Evolutionary conservation across 2,888 invertebrate genomes (phyloP), one percentile per base, ranked within the genome.

Genomic region (Calameuta pallipes): DNA sequence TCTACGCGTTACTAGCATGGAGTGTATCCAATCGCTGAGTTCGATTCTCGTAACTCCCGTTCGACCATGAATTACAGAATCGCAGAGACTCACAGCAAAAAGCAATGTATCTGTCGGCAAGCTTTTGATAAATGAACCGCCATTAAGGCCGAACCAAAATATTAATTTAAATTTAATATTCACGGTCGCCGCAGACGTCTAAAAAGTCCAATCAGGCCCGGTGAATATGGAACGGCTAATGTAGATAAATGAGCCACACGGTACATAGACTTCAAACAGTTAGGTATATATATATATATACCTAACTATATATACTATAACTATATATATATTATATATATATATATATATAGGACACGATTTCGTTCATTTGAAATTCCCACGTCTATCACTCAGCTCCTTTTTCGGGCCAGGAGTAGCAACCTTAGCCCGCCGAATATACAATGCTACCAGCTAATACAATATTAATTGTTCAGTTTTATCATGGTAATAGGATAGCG

Each of bases 401-500:
- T 56, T 56, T 56, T 56, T 56, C 23, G 23, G 23, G 23, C 23
- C 56, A 56, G 56, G 56, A 56, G 56, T 56, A 56, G 56, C 9
- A 56, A 56, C 56, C 56, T 56, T 56, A 56, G 56, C 23, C 56
- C 56, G 23, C 9, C 56, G 56, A 15, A 23, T 56, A 56, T 23
- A 56, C 56, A 56, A 23, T 56, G 56, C 56, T 56, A 56, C 23
- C 56, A 56, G 23, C 56, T 81, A 82, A 81, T 82, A 84, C 82
- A 82, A 84, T 83, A 86, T 85, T 85, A 84, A 85, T 84, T 85
- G 84, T 85, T 83, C 84, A 77, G 81, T 82, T 83, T 83, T 82
- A 83, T 83, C 83, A 80, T 75, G 80, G 81, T 80, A 81, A 77
- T 80, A 81, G 80, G 78, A 82, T 80, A 80, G 80, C 80, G 83